Base-by-base conservation (phyloP, 2,113 vertebrate genomes). In the Progne subis region DNA sequence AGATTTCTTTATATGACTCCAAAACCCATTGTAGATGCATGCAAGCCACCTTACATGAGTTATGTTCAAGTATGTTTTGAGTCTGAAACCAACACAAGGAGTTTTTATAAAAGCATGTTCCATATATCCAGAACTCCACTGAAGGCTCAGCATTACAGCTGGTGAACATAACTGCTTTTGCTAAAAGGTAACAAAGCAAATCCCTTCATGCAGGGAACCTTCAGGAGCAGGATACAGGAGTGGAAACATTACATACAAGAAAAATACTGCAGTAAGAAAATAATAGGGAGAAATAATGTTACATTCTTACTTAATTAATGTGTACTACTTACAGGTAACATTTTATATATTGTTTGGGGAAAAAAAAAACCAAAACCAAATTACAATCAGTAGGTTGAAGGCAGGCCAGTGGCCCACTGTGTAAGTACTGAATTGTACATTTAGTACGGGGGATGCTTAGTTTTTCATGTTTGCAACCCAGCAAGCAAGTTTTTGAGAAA, bases 121-220 rank as follows among this genome's bases (percentile, higher is more conserved):
- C 71, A 64, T 23, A 34, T 29, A 78, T 39, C 31, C 61, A 81
- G 41, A 92, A 64, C 39, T 85, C 56, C 49, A 37, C 15, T 87
- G 89, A 82, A 31, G 52, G 55, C 49, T 68, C 80, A 93, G 52
- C 47, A 46, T 76, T 89, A 53, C 70, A 96, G 71, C 60, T 75
- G 32, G 44, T 18, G 47, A 72, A 28, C 8, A 4, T 31, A 41
- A 52, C 68, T 84, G 64, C 55, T 89, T 85, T 70, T 94, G 90
- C 47, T 82, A 72, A 92, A 92, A 86, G 56, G 59, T 75, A 91
- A 96, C 81, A 91, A 88, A 95, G 70, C 29, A 78, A 78, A 77
- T 6, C 24, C 19, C 18, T 86, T 28, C 88, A 84, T 56, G 31
- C 29, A 6, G 39, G 52, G 68, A 88, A 34, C 25, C 44, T 86